Evolutionary conservation across 2,888 invertebrate genomes (phyloP).

Genomic region (Drosophila nr. perissopoda): DNA sequence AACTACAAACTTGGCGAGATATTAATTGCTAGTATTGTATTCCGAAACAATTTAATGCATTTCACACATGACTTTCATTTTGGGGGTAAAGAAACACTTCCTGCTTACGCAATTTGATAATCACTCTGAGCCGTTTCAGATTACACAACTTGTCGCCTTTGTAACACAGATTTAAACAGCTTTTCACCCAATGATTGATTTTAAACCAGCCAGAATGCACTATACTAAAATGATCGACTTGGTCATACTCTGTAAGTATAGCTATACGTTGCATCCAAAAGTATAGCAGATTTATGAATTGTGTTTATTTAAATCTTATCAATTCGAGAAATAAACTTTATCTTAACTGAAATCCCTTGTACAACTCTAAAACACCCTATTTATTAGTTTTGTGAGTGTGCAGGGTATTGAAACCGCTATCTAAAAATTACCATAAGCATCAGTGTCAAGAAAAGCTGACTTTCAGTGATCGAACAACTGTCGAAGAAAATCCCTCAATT

Average conservation of each 20-base stretch:
- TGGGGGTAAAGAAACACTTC: constrained; percentile 13
- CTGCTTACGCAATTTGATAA: constrained; percentile 45
- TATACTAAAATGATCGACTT: background rate
- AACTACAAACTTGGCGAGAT: background rate
- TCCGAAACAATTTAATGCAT: constrained; percentile 1
- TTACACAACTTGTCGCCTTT: constrained; percentile 72
- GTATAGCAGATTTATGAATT: background rate
- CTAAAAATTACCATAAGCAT: constrained; percentile 56
- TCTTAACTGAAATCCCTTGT: background rate
- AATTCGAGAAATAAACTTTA: background rate
- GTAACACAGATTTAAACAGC: constrained; percentile 37
- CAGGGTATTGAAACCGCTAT: constrained; percentile 34
- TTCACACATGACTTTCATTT: constrained; percentile 30
- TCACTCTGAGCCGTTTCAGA: constrained; percentile 45
- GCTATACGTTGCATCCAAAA: rapidly evolving
- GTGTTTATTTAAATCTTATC: background rate
- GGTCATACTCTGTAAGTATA: background rate
- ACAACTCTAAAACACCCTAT: background rate
- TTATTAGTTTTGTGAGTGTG: background rate
- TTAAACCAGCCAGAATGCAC: constrained; percentile 2
- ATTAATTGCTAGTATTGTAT: background rate
- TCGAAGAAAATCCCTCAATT: constrained; percentile 55
- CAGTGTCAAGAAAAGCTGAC: constrained; percentile 39
- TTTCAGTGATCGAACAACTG: constrained; percentile 19
- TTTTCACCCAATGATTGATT: constrained; percentile 66